These are phyloP conservation scores for Virgularia gustaviana DNA, from an alignment of 92 coral and sea anemone species.

Conservation along the genomic window DNA sequence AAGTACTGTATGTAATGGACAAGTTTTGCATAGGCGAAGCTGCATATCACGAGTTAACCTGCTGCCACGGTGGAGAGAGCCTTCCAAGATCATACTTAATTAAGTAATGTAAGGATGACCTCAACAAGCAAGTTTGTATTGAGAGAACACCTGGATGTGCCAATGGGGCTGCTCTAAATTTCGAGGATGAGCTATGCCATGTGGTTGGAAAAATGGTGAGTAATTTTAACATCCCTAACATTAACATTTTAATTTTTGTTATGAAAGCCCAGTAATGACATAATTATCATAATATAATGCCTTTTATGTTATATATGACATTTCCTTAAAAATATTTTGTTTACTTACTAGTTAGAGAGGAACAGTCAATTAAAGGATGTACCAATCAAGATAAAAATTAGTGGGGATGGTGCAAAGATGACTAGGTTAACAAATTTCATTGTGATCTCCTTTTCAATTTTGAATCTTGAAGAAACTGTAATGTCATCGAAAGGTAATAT, in stretches of 20 bases:
- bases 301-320: too few relatives aligned
- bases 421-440: constrained; percentile 6
- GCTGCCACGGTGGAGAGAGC: constrained; percentile 5
- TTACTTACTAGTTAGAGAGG: constrained; percentile 1
- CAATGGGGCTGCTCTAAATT: constrained; percentile 6
- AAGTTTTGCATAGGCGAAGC: constrained; percentile 6
- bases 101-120: constrained; percentile 17
- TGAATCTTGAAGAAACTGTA: constrained; percentile 6
- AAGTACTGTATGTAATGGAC: constrained; percentile 9
- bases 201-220: constrained; percentile 18
- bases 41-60: constrained; percentile 9
- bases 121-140: not conserved
- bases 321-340: too few relatives aligned
- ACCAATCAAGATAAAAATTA: constrained; percentile 2
- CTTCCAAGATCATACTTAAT: constrained; percentile 18
- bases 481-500: constrained; percentile 18
- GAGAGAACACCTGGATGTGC: constrained; percentile 12
- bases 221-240: too few relatives aligned
- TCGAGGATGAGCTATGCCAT: constrained; percentile 5
- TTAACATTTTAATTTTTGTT: too few relatives aligned
- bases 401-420: constrained; percentile 1
- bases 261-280: too few relatives aligned
- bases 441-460: constrained; percentile 2
- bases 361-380: not conserved
- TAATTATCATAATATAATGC: too few relatives aligned